A percentile compares a stretch with the other conserved stretches of the same genome.
phyloP scores from a whole-genome alignment of 2,888 invertebrate species.

The Ferrisia virgata region DNA sequence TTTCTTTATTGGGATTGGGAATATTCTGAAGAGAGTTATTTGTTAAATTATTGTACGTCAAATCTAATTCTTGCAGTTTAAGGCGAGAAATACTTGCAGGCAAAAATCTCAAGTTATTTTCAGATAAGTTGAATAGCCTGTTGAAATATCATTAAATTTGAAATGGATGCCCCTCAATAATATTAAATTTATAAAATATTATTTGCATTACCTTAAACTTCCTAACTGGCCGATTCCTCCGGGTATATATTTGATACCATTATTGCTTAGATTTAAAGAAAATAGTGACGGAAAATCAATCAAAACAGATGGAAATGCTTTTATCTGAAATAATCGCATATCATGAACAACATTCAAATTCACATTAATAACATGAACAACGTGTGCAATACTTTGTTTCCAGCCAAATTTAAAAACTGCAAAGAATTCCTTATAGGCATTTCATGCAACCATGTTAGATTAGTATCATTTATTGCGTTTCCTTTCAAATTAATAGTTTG shows the following conservation, averaged over 20 bases:
- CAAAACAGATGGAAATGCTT: constrained; percentile 6
- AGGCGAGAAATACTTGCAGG: not conserved
- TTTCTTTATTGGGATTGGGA: not conserved
- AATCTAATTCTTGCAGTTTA: constrained; percentile 10
- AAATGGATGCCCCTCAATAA: not conserved
- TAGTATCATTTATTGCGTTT: not conserved
- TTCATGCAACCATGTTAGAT: constrained; percentile 24
- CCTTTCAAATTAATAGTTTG: constrained; percentile 31
- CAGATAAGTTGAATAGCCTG: constrained; percentile 31
- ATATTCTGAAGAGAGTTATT: not conserved
- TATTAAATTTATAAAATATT: not conserved
- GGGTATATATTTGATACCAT: constrained; percentile 8
- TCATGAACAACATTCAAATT: not conserved
- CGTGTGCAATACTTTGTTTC: not conserved
- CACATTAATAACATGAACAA: not conserved
- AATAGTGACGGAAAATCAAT: constrained; percentile 1
- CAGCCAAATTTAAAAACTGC: constrained; percentile 35
- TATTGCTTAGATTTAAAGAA: constrained; percentile 18
- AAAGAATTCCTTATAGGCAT: constrained; percentile 27
- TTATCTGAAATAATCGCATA: too few species aligned
- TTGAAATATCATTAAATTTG: not conserved
- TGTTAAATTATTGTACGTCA: constrained; percentile 30
- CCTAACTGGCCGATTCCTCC: not conserved
- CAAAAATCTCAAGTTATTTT: constrained; percentile 22
- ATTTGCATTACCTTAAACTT: not conserved